Percentiles rank a stretch among this genome's conserved stretches.
Conservation (phyloP, 2,113 vertebrate genomes). For the human (Homo sapiens) region DNA sequence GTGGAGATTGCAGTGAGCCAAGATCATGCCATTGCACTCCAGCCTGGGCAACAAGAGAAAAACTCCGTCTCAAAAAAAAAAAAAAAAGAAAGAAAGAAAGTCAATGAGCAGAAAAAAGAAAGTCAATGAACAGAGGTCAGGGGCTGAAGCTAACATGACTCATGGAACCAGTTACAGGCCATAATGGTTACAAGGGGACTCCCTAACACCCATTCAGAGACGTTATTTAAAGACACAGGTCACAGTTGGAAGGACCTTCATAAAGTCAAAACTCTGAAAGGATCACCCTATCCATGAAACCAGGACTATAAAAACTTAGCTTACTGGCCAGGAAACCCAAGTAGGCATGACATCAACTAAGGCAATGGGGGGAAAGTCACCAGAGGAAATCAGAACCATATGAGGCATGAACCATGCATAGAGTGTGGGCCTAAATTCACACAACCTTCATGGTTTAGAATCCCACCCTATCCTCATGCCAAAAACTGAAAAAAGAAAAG, state of each 20-base stretch:
- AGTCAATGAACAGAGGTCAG: not conserved
- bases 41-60: no score
- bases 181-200: not conserved
- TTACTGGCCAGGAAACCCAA: not conserved
- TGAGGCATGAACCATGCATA: not conserved
- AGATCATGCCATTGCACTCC: no score
- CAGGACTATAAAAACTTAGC: not conserved
- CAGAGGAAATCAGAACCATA: not conserved
- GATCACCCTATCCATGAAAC: not conserved
- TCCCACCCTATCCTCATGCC: not conserved
- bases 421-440: not conserved
- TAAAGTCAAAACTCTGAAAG: not conserved
- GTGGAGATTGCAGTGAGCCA: no score
- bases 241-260: not conserved
- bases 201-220: not conserved
- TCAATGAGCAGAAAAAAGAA: not conserved
- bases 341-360: not conserved
- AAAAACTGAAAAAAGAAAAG: not conserved
- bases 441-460: not conserved
- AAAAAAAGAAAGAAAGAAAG: no score
- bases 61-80: no score
- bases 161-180: not conserved
- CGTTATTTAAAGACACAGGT: not conserved
- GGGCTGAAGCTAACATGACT: not conserved
- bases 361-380: not conserved